Evolutionary conservation across 2,113 vertebrate species (phyloP), one percentile per base, ranked within the genome.

Genomic region (Lathamus discolor): DNA sequence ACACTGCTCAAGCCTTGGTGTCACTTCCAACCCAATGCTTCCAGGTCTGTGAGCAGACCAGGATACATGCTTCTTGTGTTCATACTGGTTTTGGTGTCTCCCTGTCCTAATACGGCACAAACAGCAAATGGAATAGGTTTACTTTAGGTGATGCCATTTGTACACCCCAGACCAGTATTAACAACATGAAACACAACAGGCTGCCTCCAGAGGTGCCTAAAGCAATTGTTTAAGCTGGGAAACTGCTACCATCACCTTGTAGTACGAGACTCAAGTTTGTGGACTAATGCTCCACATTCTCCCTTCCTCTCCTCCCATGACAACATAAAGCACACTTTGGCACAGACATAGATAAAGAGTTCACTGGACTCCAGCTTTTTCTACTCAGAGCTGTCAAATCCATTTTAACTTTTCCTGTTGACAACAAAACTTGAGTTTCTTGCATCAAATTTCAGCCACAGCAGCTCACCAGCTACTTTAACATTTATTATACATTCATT

Each of bases 41-140:
- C 62, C 49, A 35, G 8, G 3, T 24, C 27, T 6, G 39, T 5
- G 10, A 75, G 77, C 28, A 59, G 46, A 70, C 41, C 68, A 78
- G 59, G 61, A 54, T 17, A 39, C 28, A 10, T 25, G 35, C 41
- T 63, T 12, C 83, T 7, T 0, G n/a, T 6, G n/a, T 0, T 41
- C 7, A 1, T 1, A 6, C 20, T 17, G 24, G 35, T 9, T 61
- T 54, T 11, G 31, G 39, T 17, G 7, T 23, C 37, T 17, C 41
- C 46, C 35, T 61, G 20, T 19, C 51, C 44, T 13, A 43, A 18
- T 4, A 18, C 10, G 2, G 25, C 28, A 27, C 72, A 44, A n/a
- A 5, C 4, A n/a, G 69, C 4, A 2, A 43, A 17, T 63, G 11
- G 0, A 9, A 8, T 0, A 37, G 70, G 67, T 83, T 25, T 13